Evolutionary conservation across 2,797 vertebrate genomes (phyloP).

Genomic region (Psittacula echo): DNA sequence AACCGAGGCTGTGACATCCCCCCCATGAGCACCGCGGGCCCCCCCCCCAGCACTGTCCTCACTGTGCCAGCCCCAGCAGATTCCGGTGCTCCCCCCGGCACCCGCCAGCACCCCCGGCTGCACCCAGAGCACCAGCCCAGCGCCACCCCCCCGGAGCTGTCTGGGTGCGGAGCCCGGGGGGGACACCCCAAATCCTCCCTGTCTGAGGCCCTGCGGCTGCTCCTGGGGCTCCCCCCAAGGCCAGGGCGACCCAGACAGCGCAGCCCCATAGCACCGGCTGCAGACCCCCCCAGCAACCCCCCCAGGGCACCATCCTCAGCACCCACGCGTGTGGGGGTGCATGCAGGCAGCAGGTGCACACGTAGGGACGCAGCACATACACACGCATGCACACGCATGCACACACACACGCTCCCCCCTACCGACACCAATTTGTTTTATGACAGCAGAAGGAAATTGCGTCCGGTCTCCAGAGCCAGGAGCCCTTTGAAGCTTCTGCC

Average conservation of each 20-base stretch:
- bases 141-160: not conserved
- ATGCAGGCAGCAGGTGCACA: not conserved
- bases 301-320: not conserved
- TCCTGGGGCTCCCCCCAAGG: not conserved
- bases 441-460: not conserved
- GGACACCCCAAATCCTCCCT: not conserved
- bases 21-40: not conserved
- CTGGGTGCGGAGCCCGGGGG: not conserved
- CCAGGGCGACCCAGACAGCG: not conserved
- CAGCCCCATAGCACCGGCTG: not conserved
- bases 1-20: not conserved
- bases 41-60: not conserved
- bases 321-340: not conserved
- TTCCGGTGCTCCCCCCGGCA: not conserved
- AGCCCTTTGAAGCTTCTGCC: not conserved
- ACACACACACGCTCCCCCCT: not conserved
- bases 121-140: not conserved
- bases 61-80: rapidly evolving
- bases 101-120: not conserved
- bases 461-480: not conserved
- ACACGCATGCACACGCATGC: not conserved
- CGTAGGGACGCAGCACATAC: not conserved
- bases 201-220: not conserved
- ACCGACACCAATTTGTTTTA: not conserved
- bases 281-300: not conserved